phyloP scores from a whole-genome alignment of 2,113 vertebrate genomes.

The Notarius lentiginosus region DNA sequence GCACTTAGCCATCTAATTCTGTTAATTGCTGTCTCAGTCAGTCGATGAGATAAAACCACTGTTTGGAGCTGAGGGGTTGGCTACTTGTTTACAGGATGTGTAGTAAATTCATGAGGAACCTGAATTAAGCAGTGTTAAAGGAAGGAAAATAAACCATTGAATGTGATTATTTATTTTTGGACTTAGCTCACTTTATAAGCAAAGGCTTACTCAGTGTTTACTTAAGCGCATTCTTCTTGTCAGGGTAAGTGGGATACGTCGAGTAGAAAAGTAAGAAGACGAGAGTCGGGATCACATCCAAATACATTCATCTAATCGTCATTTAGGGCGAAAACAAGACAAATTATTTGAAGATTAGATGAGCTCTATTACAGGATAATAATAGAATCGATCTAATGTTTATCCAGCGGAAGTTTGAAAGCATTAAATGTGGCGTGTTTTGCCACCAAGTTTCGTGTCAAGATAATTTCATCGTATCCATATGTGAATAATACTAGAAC shows the following conservation, averaged over 20 bases:
- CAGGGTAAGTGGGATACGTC: not conserved
- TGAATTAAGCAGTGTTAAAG: not conserved
- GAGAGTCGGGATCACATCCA: not conserved
- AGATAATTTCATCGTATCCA: not conserved
- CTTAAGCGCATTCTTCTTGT: not conserved
- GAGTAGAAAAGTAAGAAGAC: not conserved
- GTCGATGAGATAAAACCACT: slow-evolving; percentile 45
- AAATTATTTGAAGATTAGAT: not conserved
- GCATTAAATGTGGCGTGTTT: not conserved
- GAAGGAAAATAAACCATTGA: not conserved
- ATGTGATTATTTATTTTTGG: not conserved
- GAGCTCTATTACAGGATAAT: not conserved
- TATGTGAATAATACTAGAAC: not conserved
- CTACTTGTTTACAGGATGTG: slow-evolving; percentile 21
- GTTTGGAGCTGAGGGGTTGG: slow-evolving; percentile 3
- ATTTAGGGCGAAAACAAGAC: not conserved
- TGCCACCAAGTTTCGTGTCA: not conserved
- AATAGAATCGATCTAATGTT: not conserved
- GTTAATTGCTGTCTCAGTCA: slow-evolving; percentile 46
- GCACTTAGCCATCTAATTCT: slow-evolving; percentile 49
- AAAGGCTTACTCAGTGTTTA: not conserved
- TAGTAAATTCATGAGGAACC: slow-evolving; percentile 12
- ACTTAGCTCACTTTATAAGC: not conserved
- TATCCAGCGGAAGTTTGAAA: not conserved
- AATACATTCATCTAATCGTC: not conserved